Evolutionary conservation across 2,797 vertebrate genomes (phyloP), one percentile per base, ranked within the genome.

Genomic region (Myotis daubentonii): DNA sequence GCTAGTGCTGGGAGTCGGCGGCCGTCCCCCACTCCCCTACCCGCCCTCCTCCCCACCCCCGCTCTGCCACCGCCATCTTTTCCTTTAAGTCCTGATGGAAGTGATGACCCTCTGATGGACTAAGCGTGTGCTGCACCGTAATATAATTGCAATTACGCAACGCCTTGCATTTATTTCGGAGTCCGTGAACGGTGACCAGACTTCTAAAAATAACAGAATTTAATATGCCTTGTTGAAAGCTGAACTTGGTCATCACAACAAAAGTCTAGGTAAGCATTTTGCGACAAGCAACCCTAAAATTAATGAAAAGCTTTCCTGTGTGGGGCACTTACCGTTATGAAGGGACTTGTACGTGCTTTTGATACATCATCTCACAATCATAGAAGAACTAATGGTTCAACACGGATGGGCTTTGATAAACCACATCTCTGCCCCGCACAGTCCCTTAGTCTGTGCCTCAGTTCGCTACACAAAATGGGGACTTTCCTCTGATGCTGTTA

Each of bases 61-160:
- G 6, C 70, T 80, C 87, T 70, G 94, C 81, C 44, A 85, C 57
- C 96, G 95, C 94, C 96, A 96, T 97, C 79, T 96, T 97, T 82
- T 92, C 44, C 70, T 80, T 82, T 81, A 71, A 75, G 11, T 70
- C 20, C 41, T 25, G 20, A 5, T 23, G 9, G 20, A 70, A 87
- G 62, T 23, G 68, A 36, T 2, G 84, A 83, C 55, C 55, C 36
- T 65, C 1, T 47, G 28, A 74, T 49, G 68, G 30, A 16, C 30
- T 30, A n/a, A 66, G 55, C 5, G 9, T 62, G 28, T 53, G n/a
- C 51, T 49, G 15, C 66, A 71, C 57, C 30, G 22, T 66, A 33
- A 70, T 68, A 41, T 75, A 89, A 94, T 65, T 83, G 74, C 90
- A 75, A 3, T 86, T 22, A 41, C 7, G 3, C 28, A 60, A 75